Evolutionary conservation across 2,888 invertebrate species (phyloP), one percentile per base, ranked within the genome.

Genomic region (Troilus luridus): DNA sequence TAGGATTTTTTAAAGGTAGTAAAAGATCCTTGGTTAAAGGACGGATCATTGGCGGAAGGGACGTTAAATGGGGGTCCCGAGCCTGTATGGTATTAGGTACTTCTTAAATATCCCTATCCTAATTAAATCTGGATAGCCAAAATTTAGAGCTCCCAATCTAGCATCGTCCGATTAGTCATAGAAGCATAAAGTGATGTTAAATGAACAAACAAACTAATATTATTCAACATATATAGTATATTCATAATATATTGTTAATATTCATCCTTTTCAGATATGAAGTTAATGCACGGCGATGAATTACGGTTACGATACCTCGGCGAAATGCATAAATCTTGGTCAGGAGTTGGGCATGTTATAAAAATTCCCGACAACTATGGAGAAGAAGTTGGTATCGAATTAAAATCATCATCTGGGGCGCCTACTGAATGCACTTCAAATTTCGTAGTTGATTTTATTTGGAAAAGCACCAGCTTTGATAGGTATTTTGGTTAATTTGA

Each of bases 221-320:
- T n/a, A n/a, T n/a, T n/a, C n/a, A n/a, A n/a, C n/a, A n/a, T n/a
- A n/a, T n/a, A n/a, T n/a, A n/a, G n/a, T n/a, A n/a, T 41, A 41
- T 41, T 41, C 41, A 41, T 41, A 41, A 67, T 67, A 24, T 67
- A 12, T 67, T 24, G 10, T 41, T 24, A 67, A 24, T 24, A n/a
- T 72, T 72, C 27, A 27, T 27, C 0, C 19, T 59, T 88, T 92
- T 64, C 93, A 95, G 99, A 99, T 93, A 99, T 99, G 98, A 98
- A 99, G 94, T 95, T 99, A 91, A 99, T 99, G 99, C 99, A 99
- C 94, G 99, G 99, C 12, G 99, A 99, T 95, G 99, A 99, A 94
- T 94, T 99, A 91, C 95, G 98, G 93, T 95, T 99, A 93, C 97
- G 99, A 93, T 98, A 98, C 93, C 96, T 98, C 0, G 99, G 99